Evolutionary conservation across 2,888 invertebrate genomes (phyloP).

Genomic region (Epistrophella euchroma): DNA sequence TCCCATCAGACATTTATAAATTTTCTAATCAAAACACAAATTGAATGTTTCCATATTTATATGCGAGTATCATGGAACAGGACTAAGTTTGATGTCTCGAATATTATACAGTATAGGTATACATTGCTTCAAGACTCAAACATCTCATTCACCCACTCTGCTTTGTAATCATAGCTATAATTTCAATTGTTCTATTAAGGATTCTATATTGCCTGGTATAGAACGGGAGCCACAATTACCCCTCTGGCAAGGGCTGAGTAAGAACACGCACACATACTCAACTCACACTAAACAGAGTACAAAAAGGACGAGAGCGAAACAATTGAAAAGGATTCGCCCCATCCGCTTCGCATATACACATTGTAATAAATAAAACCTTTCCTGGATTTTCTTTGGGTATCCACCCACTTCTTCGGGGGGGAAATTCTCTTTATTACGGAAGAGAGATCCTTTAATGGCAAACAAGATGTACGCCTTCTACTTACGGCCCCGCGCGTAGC

Average conservation of each 20-base stretch:
- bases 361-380: conserved; percentile 76
- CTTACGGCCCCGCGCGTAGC: conserved; percentile 68
- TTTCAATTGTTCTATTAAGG: conserved; percentile 75
- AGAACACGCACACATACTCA: conserved; percentile 5
- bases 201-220: conserved; percentile 61
- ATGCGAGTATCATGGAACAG: neutral
- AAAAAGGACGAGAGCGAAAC: conserved; percentile 67
- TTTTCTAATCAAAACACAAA: conserved; percentile 84
- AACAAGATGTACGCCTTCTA: conserved; percentile 71
- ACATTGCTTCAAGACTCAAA: conserved; percentile 2
- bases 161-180: conserved; percentile 74
- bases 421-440: conserved; percentile 7
- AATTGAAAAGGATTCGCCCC: conserved; percentile 73
- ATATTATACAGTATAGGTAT: neutral
- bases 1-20: conserved; percentile 76
- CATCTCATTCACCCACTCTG: conserved; percentile 43
- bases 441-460: conserved; percentile 61
- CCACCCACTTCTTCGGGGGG: conserved; percentile 63
- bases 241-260: conserved; percentile 59
- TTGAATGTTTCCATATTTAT: conserved; percentile 78
- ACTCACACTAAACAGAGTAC: neutral
- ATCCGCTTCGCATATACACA: conserved; percentile 56
- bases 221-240: conserved; percentile 65
- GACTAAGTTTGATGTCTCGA: conserved; percentile 32
- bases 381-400: conserved; percentile 76